Base-by-base conservation (phyloP, 1,140 invertebrate species). In the Camponotus vicinus region DNA sequence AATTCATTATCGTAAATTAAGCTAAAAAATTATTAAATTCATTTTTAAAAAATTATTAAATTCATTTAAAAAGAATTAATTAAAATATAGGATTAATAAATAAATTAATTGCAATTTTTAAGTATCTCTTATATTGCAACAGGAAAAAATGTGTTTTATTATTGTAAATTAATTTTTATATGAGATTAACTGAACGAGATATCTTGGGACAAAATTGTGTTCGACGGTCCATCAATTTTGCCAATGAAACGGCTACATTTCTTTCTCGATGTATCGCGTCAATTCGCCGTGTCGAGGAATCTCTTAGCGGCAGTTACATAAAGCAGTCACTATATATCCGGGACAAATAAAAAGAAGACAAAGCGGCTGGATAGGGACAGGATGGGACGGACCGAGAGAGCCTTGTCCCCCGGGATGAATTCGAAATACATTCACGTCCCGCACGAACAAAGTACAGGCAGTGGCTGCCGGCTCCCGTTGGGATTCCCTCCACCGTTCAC, bases 361-460 rank as follows among this genome's bases (percentile, higher is more conserved):
- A 73, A 70, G 27, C 79, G 52, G 15, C 11, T 64, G 67, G n/a
- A 6, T 59, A 3, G 40, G 32, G 21, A 49, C 21, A 27, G n/a
- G 21, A 37, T n/a, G 18, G 66, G 21, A 45, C n/a, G 67, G 55
- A 49, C 67, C 21, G 69, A 76, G 37, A 52, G 15, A 52, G 4
- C 18, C 21, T 13, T 37, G 8, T 73, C 79, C 55, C 79, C 18
- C 9, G 79, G 55, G 79, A 83, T 40, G 37, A 71, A 73, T 83
- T 71, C 79, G 40, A 83, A 83, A 83, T 73, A 61, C 79, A 83
- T 83, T 83, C 79, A 71, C 79, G 77, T 79, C 45, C 32, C 45
- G 63, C 64, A 79, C 45, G 77, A 79, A 79, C 77, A 67, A 79
- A 79, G 77, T 79, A 66, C 42, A 67, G 61, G 15, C 18, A 52